phyloP scores from a whole-genome alignment of 1,140 invertebrate species.

The Popillia japonica region DNA sequence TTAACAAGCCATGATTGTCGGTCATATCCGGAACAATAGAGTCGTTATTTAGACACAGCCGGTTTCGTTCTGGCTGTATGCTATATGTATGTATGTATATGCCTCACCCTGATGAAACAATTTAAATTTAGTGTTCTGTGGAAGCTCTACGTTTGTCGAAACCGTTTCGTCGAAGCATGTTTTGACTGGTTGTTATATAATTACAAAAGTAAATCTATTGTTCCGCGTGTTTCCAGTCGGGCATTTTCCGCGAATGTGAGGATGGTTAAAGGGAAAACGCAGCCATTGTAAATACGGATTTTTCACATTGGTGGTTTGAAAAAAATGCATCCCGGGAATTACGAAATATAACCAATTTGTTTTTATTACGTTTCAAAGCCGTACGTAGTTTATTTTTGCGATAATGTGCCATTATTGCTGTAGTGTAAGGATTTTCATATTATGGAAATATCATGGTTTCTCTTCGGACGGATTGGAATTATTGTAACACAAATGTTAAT shows the following conservation, averaged over 20 bases:
- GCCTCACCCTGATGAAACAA: constrained; percentile 55
- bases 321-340: neutral
- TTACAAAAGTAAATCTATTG: constrained; percentile 35
- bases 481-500: too few relatives aligned
- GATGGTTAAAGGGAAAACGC: neutral
- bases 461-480: too few relatives aligned
- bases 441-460: too few relatives aligned
- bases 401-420: neutral
- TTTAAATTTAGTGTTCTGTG: constrained; percentile 58
- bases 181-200: constrained; percentile 37
- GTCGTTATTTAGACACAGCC: constrained; percentile 52
- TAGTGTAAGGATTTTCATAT: too few relatives aligned
- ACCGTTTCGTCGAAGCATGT: constrained; percentile 45
- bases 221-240: constrained; percentile 3
- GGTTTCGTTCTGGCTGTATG: constrained; percentile 11
- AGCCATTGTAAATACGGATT: constrained; percentile 7
- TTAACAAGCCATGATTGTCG: constrained; percentile 58
- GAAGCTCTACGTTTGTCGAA: constrained; percentile 43
- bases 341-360: neutral
- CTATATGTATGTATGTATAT: constrained; percentile 48
- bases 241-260: neutral
- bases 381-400: neutral
- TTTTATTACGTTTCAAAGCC: neutral
- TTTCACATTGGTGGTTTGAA: neutral
- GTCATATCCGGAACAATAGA: constrained; percentile 54